Conservation (phyloP, 2,113 vertebrate genomes). For the Strix uralensis region DNA sequence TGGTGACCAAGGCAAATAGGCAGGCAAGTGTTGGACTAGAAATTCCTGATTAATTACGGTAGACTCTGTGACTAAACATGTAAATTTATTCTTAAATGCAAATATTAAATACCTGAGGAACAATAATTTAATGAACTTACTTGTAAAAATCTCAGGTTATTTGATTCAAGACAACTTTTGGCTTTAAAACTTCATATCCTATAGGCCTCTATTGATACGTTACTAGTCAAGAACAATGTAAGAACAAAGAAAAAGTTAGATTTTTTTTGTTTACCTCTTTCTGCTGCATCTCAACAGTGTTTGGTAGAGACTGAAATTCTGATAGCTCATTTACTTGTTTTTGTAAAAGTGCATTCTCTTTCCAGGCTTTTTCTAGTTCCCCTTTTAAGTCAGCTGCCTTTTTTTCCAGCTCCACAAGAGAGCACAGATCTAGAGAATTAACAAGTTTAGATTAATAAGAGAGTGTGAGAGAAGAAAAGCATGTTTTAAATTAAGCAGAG, state of each 20-base stretch:
- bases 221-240: background rate
- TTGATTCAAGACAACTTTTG: background rate
- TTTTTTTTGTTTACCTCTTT: conserved; percentile 69
- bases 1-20: background rate
- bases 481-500: background rate
- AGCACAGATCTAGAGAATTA: conserved; percentile 50
- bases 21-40: background rate
- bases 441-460: background rate
- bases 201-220: background rate
- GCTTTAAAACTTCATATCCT: background rate
- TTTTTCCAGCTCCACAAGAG: conserved; percentile 75
- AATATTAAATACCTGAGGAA: background rate
- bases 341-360: conserved; percentile 69
- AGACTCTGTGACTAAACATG: background rate
- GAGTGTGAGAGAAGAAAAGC: background rate
- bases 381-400: conserved; percentile 68
- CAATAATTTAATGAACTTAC: background rate
- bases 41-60: background rate
- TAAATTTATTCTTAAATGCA: background rate
- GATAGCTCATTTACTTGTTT: conserved; percentile 66
- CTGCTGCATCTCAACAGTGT: conserved; percentile 70
- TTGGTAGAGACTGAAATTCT: conserved; percentile 52
- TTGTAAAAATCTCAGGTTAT: background rate
- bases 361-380: conserved; percentile 71
- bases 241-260: background rate